Conservation (phyloP, 1,140 invertebrate species). For the Cepaea nemoralis region DNA sequence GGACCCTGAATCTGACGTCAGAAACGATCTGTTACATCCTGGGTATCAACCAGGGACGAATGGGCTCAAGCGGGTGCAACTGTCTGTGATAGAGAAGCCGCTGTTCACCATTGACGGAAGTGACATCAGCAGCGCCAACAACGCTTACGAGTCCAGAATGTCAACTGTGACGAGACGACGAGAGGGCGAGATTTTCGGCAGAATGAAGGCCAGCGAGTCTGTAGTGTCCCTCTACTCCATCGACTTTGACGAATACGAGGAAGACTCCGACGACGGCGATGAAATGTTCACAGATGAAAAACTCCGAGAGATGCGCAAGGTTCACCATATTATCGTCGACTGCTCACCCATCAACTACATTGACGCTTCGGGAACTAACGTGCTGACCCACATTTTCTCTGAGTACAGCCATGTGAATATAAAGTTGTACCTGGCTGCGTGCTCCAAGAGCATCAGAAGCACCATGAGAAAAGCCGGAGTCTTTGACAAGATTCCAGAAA, state of each 20-base stretch:
- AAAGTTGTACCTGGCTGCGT: constrained; percentile 60
- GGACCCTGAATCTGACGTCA: neutral
- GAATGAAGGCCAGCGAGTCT: constrained; percentile 4
- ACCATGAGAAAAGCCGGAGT: constrained; percentile 59
- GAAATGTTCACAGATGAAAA: constrained; percentile 60
- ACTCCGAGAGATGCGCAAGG: constrained; percentile 55
- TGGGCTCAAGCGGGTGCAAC: constrained; percentile 36
- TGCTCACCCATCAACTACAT: constrained; percentile 71
- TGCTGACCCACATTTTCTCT: constrained; percentile 64
- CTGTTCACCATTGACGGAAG: constrained; percentile 46
- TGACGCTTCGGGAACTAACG: constrained; percentile 71
- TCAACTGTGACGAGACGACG: constrained; percentile 1
- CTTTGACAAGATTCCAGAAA: constrained; percentile 58
- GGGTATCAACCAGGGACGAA: neutral
- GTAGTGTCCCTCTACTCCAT: constrained; percentile 43
- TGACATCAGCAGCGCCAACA: neutral
- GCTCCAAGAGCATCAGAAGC: constrained; percentile 52
- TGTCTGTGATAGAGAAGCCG: constrained; percentile 48
- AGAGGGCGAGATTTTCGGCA: neutral
- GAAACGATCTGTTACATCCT: neutral
- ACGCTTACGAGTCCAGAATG: neutral
- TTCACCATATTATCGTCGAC: constrained; percentile 70
- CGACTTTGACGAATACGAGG: constrained; percentile 56
- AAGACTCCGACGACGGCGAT: constrained; percentile 61
- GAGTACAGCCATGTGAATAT: constrained; percentile 65